These are phyloP conservation scores for Hemicentrotus pulcherrimus DNA, from an alignment of 35 echinoderm and acorn worm genomes.

Conservation along the genomic window DNA sequence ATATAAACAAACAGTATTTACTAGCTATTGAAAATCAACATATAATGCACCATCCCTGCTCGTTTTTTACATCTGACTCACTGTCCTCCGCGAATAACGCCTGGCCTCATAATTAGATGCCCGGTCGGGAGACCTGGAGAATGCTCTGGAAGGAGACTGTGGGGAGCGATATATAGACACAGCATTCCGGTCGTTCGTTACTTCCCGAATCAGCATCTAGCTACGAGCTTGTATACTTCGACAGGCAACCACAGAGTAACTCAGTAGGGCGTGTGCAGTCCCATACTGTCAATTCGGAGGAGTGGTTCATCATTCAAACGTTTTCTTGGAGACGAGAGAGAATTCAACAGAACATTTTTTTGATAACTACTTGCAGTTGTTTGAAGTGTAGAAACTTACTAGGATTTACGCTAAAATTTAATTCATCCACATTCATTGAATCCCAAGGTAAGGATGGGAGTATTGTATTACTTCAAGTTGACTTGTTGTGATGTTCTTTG, in stretches of 20 bases:
- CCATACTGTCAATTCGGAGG: neutral
- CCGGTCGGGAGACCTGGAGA: neutral
- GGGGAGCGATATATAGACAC: neutral
- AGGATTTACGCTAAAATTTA: neutral
- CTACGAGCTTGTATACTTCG: neutral
- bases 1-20: no score
- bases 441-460: neutral
- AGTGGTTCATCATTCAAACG: neutral
- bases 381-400: neutral
- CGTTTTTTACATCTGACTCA: neutral
- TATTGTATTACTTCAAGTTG: no score
- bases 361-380: neutral
- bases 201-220: neutral
- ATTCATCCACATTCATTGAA: neutral
- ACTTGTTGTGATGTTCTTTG: no score
- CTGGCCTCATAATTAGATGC: neutral
- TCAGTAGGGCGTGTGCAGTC: neutral
- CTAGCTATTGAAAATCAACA: no score
- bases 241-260: neutral
- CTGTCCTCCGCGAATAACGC: neutral
- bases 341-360: neutral
- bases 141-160: neutral
- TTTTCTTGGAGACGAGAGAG: neutral
- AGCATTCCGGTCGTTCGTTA: conserved; percentile 1
- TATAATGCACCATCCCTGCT: no score